Conservation (phyloP, 2,888 invertebrate species). For the Esperia sulphurella region DNA sequence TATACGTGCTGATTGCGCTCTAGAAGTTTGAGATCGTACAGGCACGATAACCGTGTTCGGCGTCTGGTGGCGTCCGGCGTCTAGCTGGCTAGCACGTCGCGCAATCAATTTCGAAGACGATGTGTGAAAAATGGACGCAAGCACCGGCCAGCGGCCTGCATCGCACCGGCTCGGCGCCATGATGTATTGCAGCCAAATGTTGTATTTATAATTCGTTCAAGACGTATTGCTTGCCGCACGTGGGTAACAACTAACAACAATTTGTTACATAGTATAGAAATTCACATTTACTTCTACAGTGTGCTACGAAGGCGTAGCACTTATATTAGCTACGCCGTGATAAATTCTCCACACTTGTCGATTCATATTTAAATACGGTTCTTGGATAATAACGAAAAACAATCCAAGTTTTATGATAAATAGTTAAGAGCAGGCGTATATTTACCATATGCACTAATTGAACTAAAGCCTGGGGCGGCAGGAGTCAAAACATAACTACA, state of each 20-base stretch:
- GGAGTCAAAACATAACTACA: too few relatives aligned
- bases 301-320: too few relatives aligned
- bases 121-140: conserved; percentile 54
- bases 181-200: conserved; percentile 50
- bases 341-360: too few relatives aligned
- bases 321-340: too few relatives aligned
- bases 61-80: conserved; percentile 3
- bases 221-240: conserved; percentile 36
- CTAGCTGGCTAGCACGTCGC: conserved; percentile 11
- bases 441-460: too few relatives aligned
- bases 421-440: too few relatives aligned
- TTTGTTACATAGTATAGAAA: too few relatives aligned
- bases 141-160: conserved; percentile 20
- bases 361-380: too few relatives aligned
- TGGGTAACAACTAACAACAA: conserved; percentile 36
- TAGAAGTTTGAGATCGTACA: conserved; percentile 4
- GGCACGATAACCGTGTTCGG: conserved; percentile 4
- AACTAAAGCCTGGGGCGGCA: too few relatives aligned
- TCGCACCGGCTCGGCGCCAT: conserved; percentile 38
- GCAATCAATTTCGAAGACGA: conserved; percentile 52
- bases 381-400: too few relatives aligned
- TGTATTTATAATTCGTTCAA: conserved; percentile 51
- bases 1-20: conserved; percentile 11
- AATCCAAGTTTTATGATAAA: too few relatives aligned
- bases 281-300: too few relatives aligned